phyloP scores from a whole-genome alignment of 2,888 invertebrate species.

The Plagodis pulveraria region DNA sequence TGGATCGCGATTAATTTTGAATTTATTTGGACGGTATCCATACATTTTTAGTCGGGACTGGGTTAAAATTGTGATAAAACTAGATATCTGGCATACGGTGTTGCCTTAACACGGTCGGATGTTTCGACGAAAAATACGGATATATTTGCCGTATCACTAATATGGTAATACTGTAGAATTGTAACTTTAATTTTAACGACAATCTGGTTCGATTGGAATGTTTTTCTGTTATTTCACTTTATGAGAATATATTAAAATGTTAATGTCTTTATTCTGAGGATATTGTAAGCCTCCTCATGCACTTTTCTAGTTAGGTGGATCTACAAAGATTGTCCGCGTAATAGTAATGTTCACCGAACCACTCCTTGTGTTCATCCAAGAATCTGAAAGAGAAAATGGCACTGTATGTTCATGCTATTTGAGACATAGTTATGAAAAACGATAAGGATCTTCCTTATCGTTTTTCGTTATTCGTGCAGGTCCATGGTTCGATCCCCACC shows the following conservation, averaged over 20 bases:
- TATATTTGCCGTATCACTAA: too few relatives aligned
- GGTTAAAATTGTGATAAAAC: too few relatives aligned
- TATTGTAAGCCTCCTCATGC: conserved; percentile 42
- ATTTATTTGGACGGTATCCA: conserved; percentile 30
- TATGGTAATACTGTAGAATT: too few relatives aligned
- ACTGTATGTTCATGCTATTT: too few relatives aligned
- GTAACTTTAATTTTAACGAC: too few relatives aligned
- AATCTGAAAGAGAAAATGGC: conserved; percentile 82
- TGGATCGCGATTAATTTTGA: conserved; percentile 19
- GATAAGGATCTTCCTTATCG: too few relatives aligned
- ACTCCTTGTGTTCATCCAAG: conserved; percentile 91
- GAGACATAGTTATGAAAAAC: too few relatives aligned
- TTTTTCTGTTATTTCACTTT: conserved; percentile 2
- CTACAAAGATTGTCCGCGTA: conserved; percentile 77
- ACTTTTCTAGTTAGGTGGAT: conserved; percentile 40
- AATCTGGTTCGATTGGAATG: conserved; percentile 3
- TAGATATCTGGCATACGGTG: too few relatives aligned
- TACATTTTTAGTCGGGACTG: conserved; percentile 11
- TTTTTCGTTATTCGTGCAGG: too few relatives aligned
- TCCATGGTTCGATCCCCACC: too few relatives aligned
- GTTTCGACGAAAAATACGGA: conserved; percentile 1
- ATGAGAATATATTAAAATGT: background rate
- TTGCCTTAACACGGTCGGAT: background rate
- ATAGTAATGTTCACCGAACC: conserved; percentile 92
- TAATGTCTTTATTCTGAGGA: conserved; percentile 2